phyloP scores from a whole-genome alignment of 1,140 invertebrate genomes.

The Apis dorsata region DNA sequence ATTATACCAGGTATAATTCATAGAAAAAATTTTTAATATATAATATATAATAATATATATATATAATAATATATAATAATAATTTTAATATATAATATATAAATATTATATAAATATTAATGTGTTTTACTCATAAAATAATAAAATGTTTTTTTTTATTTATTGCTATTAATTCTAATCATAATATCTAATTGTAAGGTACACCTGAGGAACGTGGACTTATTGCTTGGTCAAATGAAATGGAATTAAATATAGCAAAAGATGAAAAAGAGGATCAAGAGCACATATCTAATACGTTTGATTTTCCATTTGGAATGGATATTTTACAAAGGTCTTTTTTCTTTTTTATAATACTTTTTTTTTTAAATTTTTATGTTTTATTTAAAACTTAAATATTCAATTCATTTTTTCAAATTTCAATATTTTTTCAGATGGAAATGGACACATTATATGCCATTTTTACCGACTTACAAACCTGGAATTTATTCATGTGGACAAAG shows the following conservation, averaged over 20 bases:
- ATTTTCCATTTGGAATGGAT: constrained; percentile 87
- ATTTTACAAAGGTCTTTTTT: constrained; percentile 80
- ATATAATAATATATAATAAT: no score
- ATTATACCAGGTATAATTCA: constrained; percentile 88
- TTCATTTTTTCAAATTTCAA: constrained; percentile 44
- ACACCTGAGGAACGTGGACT: constrained; percentile 85
- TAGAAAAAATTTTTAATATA: neutral
- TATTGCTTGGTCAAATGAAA: constrained; percentile 85
- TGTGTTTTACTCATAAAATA: neutral
- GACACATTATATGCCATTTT: constrained; percentile 85
- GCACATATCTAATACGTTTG: constrained; percentile 82
- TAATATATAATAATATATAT: no score
- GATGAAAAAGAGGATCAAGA: constrained; percentile 74
- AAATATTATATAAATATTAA: neutral
- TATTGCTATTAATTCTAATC: constrained; percentile 3
- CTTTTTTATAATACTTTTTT: neutral
- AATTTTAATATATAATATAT: no score
- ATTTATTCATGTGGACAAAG: constrained; percentile 17
- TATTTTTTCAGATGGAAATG: constrained; percentile 83
- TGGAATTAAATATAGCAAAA: constrained; percentile 80
- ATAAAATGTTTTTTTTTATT: constrained; percentile 17
- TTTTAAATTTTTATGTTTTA: neutral
- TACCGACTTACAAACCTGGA: constrained; percentile 83
- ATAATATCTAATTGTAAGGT: constrained; percentile 77
- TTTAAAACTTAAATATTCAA: neutral